Percentiles rank a stretch among this genome's conserved stretches.
Conservation (phyloP, 2,797 vertebrate genomes). For the Leptatherina wallacei region DNA sequence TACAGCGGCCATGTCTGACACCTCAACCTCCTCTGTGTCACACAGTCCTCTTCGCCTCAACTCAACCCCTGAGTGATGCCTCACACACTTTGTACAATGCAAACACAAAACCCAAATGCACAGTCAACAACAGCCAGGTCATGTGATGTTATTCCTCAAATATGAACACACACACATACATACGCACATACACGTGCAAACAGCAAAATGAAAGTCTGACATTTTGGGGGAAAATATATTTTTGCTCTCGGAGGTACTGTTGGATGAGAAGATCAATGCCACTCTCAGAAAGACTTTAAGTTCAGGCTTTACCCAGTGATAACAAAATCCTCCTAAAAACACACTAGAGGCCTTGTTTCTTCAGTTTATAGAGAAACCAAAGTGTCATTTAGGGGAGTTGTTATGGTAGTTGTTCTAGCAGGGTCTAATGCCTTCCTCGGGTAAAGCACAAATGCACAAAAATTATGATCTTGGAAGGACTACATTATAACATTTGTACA, state of each 20-base stretch:
- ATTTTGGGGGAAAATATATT: not conserved
- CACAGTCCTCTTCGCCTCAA: constrained; percentile 59
- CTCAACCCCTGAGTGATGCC: constrained; percentile 76
- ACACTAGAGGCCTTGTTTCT: not conserved
- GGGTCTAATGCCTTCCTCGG: not conserved
- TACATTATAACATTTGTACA: not conserved
- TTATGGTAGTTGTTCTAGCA: not conserved
- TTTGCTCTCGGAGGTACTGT: not conserved
- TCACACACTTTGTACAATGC: not conserved
- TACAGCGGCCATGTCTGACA: constrained; percentile 60
- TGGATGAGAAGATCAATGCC: constrained; percentile 5
- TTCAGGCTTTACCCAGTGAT: not conserved
- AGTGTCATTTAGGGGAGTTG: not conserved
- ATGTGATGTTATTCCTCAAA: constrained; percentile 24
- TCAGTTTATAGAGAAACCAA: not conserved
- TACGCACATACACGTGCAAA: not conserved
- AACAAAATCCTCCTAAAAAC: not conserved
- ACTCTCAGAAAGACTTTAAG: not conserved
- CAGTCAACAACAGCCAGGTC: constrained; percentile 22
- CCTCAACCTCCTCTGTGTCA: constrained; percentile 41
- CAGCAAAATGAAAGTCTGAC: not conserved
- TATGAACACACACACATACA: constrained; percentile 15
- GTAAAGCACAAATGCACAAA: not conserved
- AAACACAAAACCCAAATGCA: constrained; percentile 22
- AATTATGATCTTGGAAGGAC: not conserved